Evolutionary conservation across 2,113 vertebrate genomes (phyloP).

Genomic region (Tympanuchus pallidicinctus): DNA sequence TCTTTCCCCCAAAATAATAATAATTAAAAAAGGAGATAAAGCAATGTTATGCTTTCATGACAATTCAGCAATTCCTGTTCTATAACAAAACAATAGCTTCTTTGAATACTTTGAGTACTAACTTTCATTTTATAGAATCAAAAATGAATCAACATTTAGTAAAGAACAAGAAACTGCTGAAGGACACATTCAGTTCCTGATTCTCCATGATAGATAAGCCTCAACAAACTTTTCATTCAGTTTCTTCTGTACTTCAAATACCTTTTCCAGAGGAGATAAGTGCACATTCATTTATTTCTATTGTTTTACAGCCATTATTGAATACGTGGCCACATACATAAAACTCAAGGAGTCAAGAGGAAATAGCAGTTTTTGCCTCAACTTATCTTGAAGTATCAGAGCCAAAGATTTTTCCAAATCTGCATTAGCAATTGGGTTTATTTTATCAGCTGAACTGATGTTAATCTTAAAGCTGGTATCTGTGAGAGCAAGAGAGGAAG

Average conservation of each 20-base stretch:
- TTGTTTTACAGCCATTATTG: not conserved
- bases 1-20: not conserved
- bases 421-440: not conserved
- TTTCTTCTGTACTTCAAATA: not conserved
- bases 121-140: not conserved
- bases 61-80: slow-evolving; percentile 3
- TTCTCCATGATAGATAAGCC: not conserved
- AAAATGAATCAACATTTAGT: not conserved
- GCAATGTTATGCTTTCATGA: slow-evolving; percentile 1
- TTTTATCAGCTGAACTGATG: not conserved
- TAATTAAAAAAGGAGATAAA: not conserved
- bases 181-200: not conserved
- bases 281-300: not conserved
- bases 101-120: slow-evolving; percentile 21
- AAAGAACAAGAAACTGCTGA: not conserved
- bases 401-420: not conserved
- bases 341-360: not conserved
- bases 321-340: not conserved
- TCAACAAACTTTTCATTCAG: not conserved
- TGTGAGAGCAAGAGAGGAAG: not conserved
- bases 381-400: not conserved
- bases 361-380: not conserved
- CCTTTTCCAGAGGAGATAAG: not conserved
- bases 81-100: not conserved
- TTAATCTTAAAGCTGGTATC: not conserved